These are phyloP conservation scores for Hiodon tergisus DNA, from an alignment of 2,113 vertebrate species.

Conservation along the genomic window DNA sequence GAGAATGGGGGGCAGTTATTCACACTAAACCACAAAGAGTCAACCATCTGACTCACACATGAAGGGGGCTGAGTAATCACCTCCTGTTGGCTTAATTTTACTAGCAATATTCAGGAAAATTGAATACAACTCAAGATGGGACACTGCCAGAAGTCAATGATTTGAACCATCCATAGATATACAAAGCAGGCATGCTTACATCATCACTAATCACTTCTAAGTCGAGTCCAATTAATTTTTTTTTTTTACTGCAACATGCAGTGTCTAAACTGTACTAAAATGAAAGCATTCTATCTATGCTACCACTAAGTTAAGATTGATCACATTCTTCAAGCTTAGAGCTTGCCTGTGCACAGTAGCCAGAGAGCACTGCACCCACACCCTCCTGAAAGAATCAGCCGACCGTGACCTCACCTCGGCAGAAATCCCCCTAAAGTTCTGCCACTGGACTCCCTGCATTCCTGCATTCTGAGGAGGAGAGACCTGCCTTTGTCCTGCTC, in stretches of 20 bases:
- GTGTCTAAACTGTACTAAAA: neutral
- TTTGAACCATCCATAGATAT: slow-evolving; percentile 21
- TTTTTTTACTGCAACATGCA: slow-evolving; percentile 24
- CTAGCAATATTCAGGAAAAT: slow-evolving; percentile 24
- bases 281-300: neutral
- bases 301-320: neutral
- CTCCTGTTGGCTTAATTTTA: slow-evolving; percentile 49
- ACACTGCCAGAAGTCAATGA: neutral
- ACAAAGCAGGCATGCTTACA: slow-evolving; percentile 39
- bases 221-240: slow-evolving; percentile 24
- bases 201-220: slow-evolving; percentile 45
- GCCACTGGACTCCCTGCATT: slow-evolving; percentile 47
- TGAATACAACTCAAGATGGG: slow-evolving; percentile 37
- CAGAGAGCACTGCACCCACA: slow-evolving; percentile 36
- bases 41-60: slow-evolving; percentile 49
- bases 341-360: neutral
- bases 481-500: slow-evolving; percentile 51
- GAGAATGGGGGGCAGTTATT: slow-evolving; percentile 43
- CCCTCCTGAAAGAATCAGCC: slow-evolving; percentile 44
- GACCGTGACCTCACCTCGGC: slow-evolving; percentile 63
- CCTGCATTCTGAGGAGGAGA: slow-evolving; percentile 49
- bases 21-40: slow-evolving; percentile 51
- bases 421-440: slow-evolving; percentile 58
- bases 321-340: neutral
- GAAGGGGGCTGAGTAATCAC: slow-evolving; percentile 60